phyloP scores from a whole-genome alignment of 2,888 invertebrate species.

The Metellina segmentata region DNA sequence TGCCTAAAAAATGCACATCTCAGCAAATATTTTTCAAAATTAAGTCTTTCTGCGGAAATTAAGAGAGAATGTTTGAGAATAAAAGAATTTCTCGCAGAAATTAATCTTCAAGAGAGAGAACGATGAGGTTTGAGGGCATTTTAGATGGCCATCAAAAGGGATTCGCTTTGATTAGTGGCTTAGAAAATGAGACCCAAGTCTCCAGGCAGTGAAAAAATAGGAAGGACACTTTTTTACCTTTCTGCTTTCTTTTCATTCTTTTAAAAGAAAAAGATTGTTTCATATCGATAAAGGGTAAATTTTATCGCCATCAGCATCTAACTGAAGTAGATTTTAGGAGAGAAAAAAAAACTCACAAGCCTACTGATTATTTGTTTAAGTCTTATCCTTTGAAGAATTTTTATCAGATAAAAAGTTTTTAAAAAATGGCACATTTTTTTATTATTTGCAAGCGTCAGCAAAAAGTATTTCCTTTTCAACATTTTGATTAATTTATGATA shows the following conservation, averaged over 20 bases:
- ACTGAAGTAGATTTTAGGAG: conserved; percentile 50
- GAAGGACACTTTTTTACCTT: background rate
- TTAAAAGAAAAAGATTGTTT: conserved; percentile 53
- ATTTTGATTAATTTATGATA: conserved; percentile 10
- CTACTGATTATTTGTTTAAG: conserved; percentile 54
- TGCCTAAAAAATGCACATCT: conserved; percentile 48
- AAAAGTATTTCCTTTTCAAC: conserved; percentile 11
- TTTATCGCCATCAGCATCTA: conserved; percentile 52
- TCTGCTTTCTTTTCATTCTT: conserved; percentile 21
- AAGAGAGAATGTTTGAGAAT: conserved; percentile 48
- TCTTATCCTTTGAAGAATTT: conserved; percentile 47
- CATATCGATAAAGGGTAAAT: conserved; percentile 59
- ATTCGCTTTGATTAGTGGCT: conserved; percentile 68
- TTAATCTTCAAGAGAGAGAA: conserved; percentile 41
- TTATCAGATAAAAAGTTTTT: conserved; percentile 32
- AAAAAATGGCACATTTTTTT: conserved; percentile 15
- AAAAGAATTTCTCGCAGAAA: conserved; percentile 37
- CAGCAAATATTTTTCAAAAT: conserved; percentile 63
- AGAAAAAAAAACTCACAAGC: conserved; percentile 3
- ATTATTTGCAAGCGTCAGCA: conserved; percentile 13
- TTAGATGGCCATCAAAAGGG: conserved; percentile 49
- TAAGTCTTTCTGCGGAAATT: conserved; percentile 53
- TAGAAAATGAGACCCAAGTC: conserved; percentile 46
- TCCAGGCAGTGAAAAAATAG: background rate
- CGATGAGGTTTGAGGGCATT: conserved; percentile 39